These are phyloP conservation scores for Hypomecis atomaria DNA, from an alignment of 2,888 invertebrate genomes.

Conservation along the genomic window DNA sequence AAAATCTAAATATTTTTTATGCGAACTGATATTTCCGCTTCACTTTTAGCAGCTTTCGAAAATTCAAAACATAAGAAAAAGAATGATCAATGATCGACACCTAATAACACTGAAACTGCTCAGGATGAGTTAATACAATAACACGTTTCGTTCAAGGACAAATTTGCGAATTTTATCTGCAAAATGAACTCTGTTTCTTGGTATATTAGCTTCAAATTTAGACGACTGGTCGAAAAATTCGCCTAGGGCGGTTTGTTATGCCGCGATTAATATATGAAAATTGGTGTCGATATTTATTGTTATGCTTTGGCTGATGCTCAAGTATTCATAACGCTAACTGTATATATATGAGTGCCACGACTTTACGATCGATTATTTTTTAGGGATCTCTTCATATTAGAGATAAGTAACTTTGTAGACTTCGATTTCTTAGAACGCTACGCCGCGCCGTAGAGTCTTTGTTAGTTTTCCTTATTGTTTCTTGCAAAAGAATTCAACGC, in stretches of 20 bases:
- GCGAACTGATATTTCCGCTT: conserved; percentile 1
- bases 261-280: conserved; percentile 69
- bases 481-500: background rate
- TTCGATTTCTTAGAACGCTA: conserved; percentile 15
- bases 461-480: conserved; percentile 20
- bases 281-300: conserved; percentile 61
- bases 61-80: conserved; percentile 20
- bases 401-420: conserved; percentile 9
- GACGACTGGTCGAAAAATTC: conserved; percentile 16
- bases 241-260: conserved; percentile 51
- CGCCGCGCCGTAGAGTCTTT: conserved; percentile 1
- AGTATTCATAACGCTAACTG: conserved; percentile 64
- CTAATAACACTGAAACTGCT: conserved; percentile 36
- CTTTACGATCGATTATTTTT: conserved; percentile 28
- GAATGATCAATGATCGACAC: conserved; percentile 26
- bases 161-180: conserved; percentile 11
- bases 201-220: background rate
- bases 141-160: conserved; percentile 44
- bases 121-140: conserved; percentile 38
- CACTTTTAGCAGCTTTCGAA: conserved; percentile 8
- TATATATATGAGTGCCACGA: conserved; percentile 48
- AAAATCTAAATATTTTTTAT: background rate
- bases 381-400: conserved; percentile 16
- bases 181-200: conserved; percentile 16
- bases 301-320: conserved; percentile 65